phyloP scores from a whole-genome alignment of 2,797 vertebrate species.

The Muscicapa striata region DNA sequence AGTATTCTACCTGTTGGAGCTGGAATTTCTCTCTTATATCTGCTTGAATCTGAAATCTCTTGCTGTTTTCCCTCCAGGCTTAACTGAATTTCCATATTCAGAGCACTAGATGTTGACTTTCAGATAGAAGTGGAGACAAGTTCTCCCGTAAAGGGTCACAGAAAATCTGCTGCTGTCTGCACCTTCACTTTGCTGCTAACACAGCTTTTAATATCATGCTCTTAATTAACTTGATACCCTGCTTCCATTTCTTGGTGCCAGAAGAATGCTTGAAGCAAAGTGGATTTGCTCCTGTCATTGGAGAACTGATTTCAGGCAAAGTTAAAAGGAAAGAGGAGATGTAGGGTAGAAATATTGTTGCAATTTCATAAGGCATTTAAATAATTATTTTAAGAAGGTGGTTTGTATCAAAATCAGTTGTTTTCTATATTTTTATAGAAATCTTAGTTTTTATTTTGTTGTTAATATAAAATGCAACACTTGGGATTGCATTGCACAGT shows the following conservation, averaged over 20 bases:
- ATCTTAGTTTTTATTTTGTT: not conserved
- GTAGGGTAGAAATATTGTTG: not conserved
- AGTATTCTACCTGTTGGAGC: not conserved
- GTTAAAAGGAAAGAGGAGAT: not conserved
- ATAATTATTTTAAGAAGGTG: not conserved
- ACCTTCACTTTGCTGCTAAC: not conserved
- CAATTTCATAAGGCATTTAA: not conserved
- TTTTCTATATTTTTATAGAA: not conserved
- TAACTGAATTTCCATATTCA: not conserved
- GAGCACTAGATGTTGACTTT: not conserved
- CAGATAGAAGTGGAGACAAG: not conserved
- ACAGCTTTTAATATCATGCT: not conserved
- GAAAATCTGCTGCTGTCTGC: slow-evolving; percentile 36
- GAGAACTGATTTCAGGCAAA: not conserved
- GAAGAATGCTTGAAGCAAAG: not conserved
- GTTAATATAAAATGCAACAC: not conserved
- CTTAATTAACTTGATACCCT: slow-evolving; percentile 10
- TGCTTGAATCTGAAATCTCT: not conserved
- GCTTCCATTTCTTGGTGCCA: not conserved
- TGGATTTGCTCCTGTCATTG: not conserved
- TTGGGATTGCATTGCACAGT: not conserved
- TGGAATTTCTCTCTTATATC: not conserved
- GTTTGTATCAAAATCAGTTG: not conserved
- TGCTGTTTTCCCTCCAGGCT: not conserved
- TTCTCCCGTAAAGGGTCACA: not conserved